A percentile compares a stretch with the other conserved stretches of the same genome.
Conservation (phyloP, 53 echinoderm and acorn worm genomes). For the Zoroaster sp. region DNA sequence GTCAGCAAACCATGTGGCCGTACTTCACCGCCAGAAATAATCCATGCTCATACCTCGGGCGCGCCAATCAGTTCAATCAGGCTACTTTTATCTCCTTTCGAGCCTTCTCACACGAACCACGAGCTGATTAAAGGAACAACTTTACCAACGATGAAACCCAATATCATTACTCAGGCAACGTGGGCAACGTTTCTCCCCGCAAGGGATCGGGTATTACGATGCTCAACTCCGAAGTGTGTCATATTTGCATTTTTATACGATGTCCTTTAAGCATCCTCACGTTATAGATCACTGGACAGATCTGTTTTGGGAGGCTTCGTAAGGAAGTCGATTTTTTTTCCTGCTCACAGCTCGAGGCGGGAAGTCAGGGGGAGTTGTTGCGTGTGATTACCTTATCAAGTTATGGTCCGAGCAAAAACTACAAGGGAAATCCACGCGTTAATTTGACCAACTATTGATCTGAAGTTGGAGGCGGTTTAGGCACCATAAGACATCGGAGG, state of each 20-base stretch:
- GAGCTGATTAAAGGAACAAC: background rate
- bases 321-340: background rate
- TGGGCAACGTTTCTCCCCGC: slow-evolving; percentile 1
- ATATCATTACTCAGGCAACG: slow-evolving; percentile 3
- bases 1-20: background rate
- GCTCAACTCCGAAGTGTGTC: background rate
- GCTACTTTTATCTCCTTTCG: slow-evolving; percentile 31
- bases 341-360: slow-evolving; percentile 1
- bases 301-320: background rate
- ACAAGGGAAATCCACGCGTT: slow-evolving; percentile 52
- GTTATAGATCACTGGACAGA: background rate
- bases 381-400: slow-evolving; percentile 62
- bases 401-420: slow-evolving; percentile 56
- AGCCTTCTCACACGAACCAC: slow-evolving; percentile 1
- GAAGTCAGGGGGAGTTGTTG: slow-evolving; percentile 39
- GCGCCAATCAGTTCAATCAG: slow-evolving; percentile 14
- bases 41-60: slow-evolving; percentile 14
- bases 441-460: slow-evolving; percentile 50
- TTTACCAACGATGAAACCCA: slow-evolving; percentile 15
- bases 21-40: slow-evolving; percentile 1
- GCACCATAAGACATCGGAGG: background rate
- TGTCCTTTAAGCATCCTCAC: slow-evolving; percentile 20
- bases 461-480: slow-evolving; percentile 38
- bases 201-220: background rate
- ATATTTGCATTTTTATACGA: slow-evolving; percentile 48